Evolutionary conservation across 2,113 vertebrate genomes (phyloP).

Genomic region (Ia io): DNA sequence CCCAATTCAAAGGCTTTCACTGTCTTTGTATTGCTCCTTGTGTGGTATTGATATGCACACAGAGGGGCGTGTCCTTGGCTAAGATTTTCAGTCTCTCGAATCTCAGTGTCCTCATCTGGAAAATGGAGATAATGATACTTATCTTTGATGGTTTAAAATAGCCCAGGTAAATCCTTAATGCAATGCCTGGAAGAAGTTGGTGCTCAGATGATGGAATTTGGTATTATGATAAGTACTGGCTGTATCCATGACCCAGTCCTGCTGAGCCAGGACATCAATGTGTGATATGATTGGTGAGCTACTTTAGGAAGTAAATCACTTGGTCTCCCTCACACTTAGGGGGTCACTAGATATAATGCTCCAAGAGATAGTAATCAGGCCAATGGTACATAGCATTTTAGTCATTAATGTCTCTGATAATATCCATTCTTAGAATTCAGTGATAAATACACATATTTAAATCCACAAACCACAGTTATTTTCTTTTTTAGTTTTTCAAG

Average conservation of each 20-base stretch:
- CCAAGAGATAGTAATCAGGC: neutral
- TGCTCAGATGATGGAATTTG: neutral
- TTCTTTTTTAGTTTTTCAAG: too few species aligned
- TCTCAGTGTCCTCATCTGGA: neutral
- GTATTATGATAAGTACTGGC: neutral
- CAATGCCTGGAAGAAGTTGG: neutral
- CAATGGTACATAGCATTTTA: neutral
- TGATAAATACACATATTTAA: neutral
- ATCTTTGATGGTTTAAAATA: neutral
- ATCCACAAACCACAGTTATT: neutral
- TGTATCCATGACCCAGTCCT: neutral
- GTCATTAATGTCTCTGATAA: neutral
- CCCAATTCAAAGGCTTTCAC: neutral
- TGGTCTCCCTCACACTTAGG: neutral
- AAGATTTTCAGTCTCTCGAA: neutral
- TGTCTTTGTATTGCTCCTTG: neutral
- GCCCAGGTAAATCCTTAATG: neutral
- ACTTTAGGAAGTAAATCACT: neutral
- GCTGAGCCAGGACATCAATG: neutral
- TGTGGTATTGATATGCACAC: neutral
- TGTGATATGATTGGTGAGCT: too few species aligned
- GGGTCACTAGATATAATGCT: neutral
- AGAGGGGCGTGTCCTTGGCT: neutral
- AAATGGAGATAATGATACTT: neutral
- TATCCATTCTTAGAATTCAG: neutral